Base-by-base conservation (phyloP, 2,888 invertebrate species). In the Agrochola litura region DNA sequence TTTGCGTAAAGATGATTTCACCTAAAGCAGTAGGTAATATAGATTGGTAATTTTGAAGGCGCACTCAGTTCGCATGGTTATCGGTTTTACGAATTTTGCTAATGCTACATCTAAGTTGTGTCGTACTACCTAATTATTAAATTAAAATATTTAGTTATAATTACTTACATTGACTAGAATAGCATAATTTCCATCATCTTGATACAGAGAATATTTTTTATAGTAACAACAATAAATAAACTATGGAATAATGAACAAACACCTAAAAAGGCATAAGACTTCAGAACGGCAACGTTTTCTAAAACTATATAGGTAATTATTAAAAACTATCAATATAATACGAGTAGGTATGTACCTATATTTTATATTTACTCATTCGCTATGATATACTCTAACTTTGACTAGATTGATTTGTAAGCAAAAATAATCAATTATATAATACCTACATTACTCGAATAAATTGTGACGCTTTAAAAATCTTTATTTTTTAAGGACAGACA, bases 231-330 rank as follows among this genome's bases (percentile, higher is more conserved):
- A 65, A 37, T 60, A 71, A 84, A 81, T 87, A 81, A 82, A 85
- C 74, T 80, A 76, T 84, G 16, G 46, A 75, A 65, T 58, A 60
- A 61, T 54, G 72, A 79, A 80, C 60, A 72, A 73, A 78, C 60
- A 80, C 73, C 80, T 78, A 76, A 70, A 86, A 73, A 77, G 74
- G 81, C 84, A 86, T 89, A 87, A 84, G 79, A 88, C 79, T 75
- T 80, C 25, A 79, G 68, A 89, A 83, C 81, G 84, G 81, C 83
- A 89, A 80, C 52, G 58, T 74, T 78, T 81, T 46, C 72, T 78
- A 64, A 81, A 77, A 76, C 66, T 82, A 82, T 78, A 77, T 30
- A n/a, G n/a, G 66, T 61, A 68, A 58, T 49, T 56, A 73, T 79
- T 83, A 22, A 74, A 30, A 84, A 84, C 68, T 83, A 78, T 43